phyloP scores from a whole-genome alignment of 1,140 invertebrate species.

The Drosophila nannoptera region DNA sequence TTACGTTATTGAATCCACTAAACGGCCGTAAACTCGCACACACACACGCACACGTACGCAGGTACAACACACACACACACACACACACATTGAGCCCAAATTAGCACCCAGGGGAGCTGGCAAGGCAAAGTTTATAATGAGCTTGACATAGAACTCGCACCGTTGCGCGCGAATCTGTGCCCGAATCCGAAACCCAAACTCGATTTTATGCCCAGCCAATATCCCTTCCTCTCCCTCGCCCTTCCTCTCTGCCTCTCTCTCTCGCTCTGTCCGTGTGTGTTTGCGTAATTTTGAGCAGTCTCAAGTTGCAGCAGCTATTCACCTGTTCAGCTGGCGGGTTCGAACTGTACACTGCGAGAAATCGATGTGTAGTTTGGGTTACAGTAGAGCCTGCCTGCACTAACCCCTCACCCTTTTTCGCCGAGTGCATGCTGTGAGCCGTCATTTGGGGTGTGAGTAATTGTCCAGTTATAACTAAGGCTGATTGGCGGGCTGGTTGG shows the following conservation, averaged over 20 bases:
- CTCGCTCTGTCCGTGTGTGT: conserved; percentile 19
- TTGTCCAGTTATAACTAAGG: too few relatives aligned
- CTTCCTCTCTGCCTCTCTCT: too few relatives aligned
- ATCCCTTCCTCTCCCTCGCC: too few relatives aligned
- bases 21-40: conserved; percentile 32
- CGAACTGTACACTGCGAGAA: neutral
- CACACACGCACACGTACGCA: conserved; percentile 1
- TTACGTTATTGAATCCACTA: conserved; percentile 64
- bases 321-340: too few relatives aligned
- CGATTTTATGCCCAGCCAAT: neutral
- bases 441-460: too few relatives aligned
- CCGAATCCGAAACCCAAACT: neutral
- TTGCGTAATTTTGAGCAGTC: conserved; percentile 33
- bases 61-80: conserved; percentile 12
- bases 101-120: conserved; percentile 66
- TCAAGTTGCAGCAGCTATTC: conserved; percentile 4
- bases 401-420: too few relatives aligned
- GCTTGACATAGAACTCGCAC: conserved; percentile 38
- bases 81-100: conserved; percentile 42
- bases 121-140: conserved; percentile 73
- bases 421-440: too few relatives aligned
- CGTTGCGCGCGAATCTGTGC: too few relatives aligned
- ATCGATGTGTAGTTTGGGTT: too few relatives aligned
- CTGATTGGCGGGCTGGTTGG: too few relatives aligned
- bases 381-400: too few relatives aligned